Conservation (phyloP, 2,113 vertebrate species). For the Elephantulus edwardii region DNA sequence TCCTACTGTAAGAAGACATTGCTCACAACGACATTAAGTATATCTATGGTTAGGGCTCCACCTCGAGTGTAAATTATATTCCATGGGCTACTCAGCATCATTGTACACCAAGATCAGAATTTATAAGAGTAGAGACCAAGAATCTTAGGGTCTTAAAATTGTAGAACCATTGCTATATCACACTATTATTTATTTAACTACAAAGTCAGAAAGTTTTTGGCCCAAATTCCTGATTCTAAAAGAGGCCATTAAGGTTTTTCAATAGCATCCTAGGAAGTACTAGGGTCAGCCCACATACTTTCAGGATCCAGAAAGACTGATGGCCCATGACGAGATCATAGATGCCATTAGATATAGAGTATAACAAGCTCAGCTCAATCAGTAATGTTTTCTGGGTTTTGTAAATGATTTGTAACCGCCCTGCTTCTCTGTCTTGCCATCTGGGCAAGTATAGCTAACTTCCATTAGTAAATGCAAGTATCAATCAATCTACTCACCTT, state of each 20-base stretch:
- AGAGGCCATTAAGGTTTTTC: conserved; percentile 2
- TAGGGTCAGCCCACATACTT: background rate
- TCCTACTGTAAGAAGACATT: background rate
- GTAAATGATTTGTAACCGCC: conserved; percentile 31
- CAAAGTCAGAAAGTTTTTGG: conserved; percentile 68
- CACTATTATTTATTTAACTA: conserved; percentile 53
- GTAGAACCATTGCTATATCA: background rate
- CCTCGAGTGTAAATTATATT: background rate
- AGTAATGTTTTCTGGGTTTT: background rate
- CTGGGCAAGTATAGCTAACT: conserved; percentile 28
- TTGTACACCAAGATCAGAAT: background rate
- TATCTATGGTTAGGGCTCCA: background rate
- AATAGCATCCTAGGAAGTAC: background rate
- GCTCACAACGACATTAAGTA: too few species aligned
- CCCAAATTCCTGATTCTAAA: conserved; percentile 57
- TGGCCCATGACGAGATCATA: background rate
- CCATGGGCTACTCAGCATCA: background rate
- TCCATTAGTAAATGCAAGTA: background rate
- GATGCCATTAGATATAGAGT: too few species aligned
- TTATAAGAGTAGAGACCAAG: background rate
- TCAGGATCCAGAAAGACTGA: background rate
- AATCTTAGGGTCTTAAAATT: background rate
- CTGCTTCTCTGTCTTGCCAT: conserved; percentile 57
- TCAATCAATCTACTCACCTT: conserved; percentile 50
- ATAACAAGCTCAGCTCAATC: background rate